Evolutionary conservation across 1,140 invertebrate species (phyloP).

Genomic region (Batillaria attramentaria): DNA sequence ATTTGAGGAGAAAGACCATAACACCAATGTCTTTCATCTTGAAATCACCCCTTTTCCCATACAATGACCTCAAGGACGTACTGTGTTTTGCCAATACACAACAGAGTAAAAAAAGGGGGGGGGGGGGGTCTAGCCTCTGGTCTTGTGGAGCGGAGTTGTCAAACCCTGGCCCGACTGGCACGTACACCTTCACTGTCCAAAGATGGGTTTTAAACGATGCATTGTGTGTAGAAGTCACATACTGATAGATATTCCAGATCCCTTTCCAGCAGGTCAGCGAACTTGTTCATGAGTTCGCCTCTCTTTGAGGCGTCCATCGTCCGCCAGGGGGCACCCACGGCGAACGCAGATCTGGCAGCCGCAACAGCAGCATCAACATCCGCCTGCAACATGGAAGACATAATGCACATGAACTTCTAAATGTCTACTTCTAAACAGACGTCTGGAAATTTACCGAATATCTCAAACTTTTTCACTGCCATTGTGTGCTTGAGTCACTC

Average conservation of each 20-base stretch:
- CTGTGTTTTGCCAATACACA: too few species aligned
- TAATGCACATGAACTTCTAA: background rate
- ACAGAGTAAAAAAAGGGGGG: too few species aligned
- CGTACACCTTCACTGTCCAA: background rate
- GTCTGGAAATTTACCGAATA: background rate
- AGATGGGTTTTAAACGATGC: background rate
- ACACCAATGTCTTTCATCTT: too few species aligned
- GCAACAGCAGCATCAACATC: conserved; percentile 89
- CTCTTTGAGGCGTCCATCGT: conserved; percentile 91
- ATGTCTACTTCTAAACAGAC: background rate
- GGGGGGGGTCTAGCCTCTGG: too few species aligned
- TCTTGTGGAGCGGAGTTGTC: too few species aligned
- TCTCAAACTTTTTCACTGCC: background rate
- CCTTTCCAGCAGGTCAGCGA: conserved; percentile 85
- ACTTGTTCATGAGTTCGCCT: conserved; percentile 83
- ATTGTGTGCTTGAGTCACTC: background rate
- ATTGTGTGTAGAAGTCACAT: too few species aligned
- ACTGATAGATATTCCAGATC: conserved; percentile 81
- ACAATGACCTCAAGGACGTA: too few species aligned
- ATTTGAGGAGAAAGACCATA: too few species aligned
- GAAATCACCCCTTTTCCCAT: too few species aligned
- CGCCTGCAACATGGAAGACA: conserved; percentile 44
- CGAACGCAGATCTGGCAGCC: conserved; percentile 82
- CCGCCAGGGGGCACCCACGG: conserved; percentile 84
- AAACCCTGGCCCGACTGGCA: background rate